Conservation (phyloP, 2,888 invertebrate species). For the Tethea ocularis region DNA sequence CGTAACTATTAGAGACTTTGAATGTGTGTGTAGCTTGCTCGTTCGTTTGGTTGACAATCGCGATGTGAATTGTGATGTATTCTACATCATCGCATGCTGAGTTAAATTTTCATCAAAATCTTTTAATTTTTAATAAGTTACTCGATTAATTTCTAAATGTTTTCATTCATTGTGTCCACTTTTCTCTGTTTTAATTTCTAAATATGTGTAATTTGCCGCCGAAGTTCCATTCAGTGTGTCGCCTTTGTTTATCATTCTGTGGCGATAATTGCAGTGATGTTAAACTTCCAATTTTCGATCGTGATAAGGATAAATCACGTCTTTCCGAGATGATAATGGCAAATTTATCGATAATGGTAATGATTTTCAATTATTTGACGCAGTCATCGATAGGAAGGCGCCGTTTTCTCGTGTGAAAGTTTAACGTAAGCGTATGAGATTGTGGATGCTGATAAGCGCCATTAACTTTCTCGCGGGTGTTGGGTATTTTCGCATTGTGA, state of each 20-base stretch:
- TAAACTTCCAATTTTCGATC: constrained; percentile 90
- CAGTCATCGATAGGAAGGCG: constrained; percentile 49
- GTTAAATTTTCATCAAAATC: constrained; percentile 80
- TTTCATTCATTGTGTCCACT: constrained; percentile 78
- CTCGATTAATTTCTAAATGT: constrained; percentile 81
- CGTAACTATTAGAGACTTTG: constrained; percentile 73
- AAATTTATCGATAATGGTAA: constrained; percentile 92
- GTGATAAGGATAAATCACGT: constrained; percentile 88
- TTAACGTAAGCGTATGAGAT: constrained; percentile 81
- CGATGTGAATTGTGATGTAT: constrained; percentile 76
- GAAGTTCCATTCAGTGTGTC: constrained; percentile 97
- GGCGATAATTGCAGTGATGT: constrained; percentile 88
- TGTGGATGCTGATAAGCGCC: constrained; percentile 85
- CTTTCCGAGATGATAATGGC: constrained; percentile 89
- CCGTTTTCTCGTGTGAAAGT: constrained; percentile 83
- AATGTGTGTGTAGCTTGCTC: constrained; percentile 81
- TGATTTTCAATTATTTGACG: constrained; percentile 55
- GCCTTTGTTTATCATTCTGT: constrained; percentile 94
- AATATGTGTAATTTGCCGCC: constrained; percentile 96
- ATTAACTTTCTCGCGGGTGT: constrained; percentile 85
- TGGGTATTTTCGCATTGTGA: constrained; percentile 85
- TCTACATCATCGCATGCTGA: constrained; percentile 83
- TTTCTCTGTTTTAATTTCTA: constrained; percentile 83
- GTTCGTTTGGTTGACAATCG: constrained; percentile 83
- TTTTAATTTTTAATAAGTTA: constrained; percentile 80